Evolutionary conservation across 2,113 vertebrate genomes (phyloP).

Genomic region (Kobus ellipsiprymnus): DNA sequence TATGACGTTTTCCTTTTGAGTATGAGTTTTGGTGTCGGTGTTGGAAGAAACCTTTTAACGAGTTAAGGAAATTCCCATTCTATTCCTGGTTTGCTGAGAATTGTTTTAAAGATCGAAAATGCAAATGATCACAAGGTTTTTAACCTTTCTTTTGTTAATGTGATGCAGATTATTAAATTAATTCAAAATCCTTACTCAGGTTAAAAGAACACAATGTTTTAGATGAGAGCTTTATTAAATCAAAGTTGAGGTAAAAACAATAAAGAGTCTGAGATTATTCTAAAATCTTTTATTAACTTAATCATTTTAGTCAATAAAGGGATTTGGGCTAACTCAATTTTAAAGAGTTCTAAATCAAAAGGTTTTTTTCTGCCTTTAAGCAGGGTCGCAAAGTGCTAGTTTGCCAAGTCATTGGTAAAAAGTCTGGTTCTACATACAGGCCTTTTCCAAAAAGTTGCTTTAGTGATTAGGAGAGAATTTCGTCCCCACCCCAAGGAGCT

Average conservation of each 20-base stretch:
- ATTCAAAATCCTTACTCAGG: conserved; percentile 23
- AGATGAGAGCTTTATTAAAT: conserved; percentile 19
- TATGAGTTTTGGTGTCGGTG: not conserved
- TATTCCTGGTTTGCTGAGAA: not conserved
- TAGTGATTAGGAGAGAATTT: not conserved
- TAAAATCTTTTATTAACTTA: conserved; percentile 40
- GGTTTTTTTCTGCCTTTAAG: not conserved
- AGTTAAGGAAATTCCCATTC: not conserved
- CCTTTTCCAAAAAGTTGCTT: not conserved
- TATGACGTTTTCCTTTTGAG: not conserved
- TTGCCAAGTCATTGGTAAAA: conserved; percentile 12
- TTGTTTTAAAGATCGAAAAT: not conserved
- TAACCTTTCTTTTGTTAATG: not conserved
- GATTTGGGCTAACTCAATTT: conserved; percentile 19
- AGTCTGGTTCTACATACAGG: not conserved
- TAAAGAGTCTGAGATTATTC: not conserved
- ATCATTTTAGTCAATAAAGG: conserved; percentile 19
- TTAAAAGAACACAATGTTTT: conserved; percentile 22
- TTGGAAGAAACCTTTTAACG: not conserved
- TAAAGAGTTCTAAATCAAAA: conserved; percentile 13
- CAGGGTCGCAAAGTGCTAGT: not conserved
- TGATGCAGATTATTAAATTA: not conserved
- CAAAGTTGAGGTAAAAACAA: conserved; percentile 7
- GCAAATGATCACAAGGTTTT: not conserved
- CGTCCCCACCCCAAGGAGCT: too few relatives aligned